Evolutionary conservation across 2,888 invertebrate genomes (phyloP).

Genomic region (Perizoma affinitatum): DNA sequence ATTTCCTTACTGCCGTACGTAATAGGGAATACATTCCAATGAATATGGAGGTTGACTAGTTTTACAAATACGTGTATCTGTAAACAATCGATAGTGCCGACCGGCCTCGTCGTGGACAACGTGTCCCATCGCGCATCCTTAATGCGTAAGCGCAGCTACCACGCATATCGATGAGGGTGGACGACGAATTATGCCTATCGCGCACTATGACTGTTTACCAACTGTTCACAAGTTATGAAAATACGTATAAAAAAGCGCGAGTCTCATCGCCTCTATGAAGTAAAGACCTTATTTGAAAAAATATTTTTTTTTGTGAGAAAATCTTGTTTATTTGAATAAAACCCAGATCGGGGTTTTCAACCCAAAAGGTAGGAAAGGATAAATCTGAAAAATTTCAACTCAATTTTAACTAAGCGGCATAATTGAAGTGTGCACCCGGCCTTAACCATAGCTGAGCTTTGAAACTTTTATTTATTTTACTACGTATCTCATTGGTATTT

Average conservation of each 20-base stretch:
- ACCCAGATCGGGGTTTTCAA: too few species aligned
- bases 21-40: conserved; percentile 59
- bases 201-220: conserved; percentile 5
- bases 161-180: conserved; percentile 73
- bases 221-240: neutral
- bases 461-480: conserved; percentile 67
- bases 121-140: conserved; percentile 69
- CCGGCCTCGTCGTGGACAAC: conserved; percentile 50
- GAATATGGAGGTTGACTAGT: conserved; percentile 53
- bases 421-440: conserved; percentile 5
- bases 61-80: conserved; percentile 58
- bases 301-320: too few species aligned
- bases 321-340: too few species aligned
- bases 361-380: too few species aligned
- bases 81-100: conserved; percentile 74
- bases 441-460: conserved; percentile 56
- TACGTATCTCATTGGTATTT: conserved; percentile 66
- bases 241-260: too few species aligned
- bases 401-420: too few species aligned
- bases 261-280: too few species aligned
- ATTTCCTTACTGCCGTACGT: conserved; percentile 48
- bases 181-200: conserved; percentile 45
- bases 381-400: too few species aligned
- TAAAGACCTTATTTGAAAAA: too few species aligned
- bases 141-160: conserved; percentile 67